Evolutionary conservation across 2,888 invertebrate species (phyloP).

Genomic region (Epirrhoe tristata): DNA sequence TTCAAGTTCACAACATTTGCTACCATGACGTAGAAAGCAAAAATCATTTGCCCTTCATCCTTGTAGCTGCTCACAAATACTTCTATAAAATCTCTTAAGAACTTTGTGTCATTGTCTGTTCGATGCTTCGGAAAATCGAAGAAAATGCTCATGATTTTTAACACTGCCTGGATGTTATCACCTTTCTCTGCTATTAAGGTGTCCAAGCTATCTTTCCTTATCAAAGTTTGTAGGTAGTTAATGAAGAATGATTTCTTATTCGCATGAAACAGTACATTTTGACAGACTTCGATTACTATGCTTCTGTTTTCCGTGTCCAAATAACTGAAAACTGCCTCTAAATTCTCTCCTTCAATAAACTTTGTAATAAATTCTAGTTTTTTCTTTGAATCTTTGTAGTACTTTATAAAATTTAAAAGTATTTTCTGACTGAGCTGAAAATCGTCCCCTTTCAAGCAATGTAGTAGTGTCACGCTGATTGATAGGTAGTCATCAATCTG

Average conservation of each 20-base stretch:
- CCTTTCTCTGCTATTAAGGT: conserved; percentile 73
- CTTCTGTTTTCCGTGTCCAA: conserved; percentile 60
- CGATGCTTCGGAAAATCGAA: conserved; percentile 68
- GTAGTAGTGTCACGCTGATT: conserved; percentile 63
- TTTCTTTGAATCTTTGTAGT: conserved; percentile 72
- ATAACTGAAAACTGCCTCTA: conserved; percentile 71
- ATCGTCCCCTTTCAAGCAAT: conserved; percentile 56
- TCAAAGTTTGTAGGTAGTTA: conserved; percentile 69
- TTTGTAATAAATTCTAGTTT: conserved; percentile 74
- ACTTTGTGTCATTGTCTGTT: conserved; percentile 57
- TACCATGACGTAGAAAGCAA: conserved; percentile 74
- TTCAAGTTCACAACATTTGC: conserved; percentile 65
- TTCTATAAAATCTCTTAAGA: conserved; percentile 70
- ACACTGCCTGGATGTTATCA: conserved; percentile 75
- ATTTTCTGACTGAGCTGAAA: conserved; percentile 53
- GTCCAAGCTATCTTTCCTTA: conserved; percentile 71
- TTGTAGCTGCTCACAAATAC: conserved; percentile 70
- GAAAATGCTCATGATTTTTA: conserved; percentile 75
- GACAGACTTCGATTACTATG: conserved; percentile 62
- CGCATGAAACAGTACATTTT: conserved; percentile 68
- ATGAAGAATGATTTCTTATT: conserved; percentile 69
- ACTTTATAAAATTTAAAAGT: conserved; percentile 61
- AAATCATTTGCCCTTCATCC: conserved; percentile 71
- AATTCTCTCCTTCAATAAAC: conserved; percentile 64
- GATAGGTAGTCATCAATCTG: conserved; percentile 66